Base-by-base conservation (phyloP, 2,888 invertebrate genomes). In the Nemurella pictetii region DNA sequence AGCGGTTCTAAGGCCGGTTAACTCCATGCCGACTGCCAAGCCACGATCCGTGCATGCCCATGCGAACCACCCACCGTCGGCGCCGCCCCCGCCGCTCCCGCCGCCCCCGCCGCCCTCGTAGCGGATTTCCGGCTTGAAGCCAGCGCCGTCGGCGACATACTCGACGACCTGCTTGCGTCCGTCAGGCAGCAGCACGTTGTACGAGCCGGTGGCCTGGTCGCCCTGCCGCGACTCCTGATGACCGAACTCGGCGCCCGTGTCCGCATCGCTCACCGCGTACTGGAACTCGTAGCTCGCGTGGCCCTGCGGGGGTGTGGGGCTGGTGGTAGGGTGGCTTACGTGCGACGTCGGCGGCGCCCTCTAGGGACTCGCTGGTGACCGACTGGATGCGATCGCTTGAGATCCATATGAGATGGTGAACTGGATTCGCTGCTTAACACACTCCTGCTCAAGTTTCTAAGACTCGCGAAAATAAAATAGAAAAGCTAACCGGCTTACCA, bases 81-180 rank as follows among this genome's bases (percentile, higher is more conserved):
- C 81, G 12, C 83, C 87, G 27, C 85, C 85, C 83, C 86, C 87
- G 85, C 87, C 87, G 27, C 87, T n/a, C 85, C 55, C 86, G 20
- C 80, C 84, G 27, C 84, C 84, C 72, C 81, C 81, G 12, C 83
- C 87, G 27, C 85, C 85, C 83, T 87, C 87, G 85, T 87, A 87
- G 27, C 87, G 83, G 82, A 87, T 86, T 83, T 86, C 86, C 12
- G 87, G 87, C 29, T 86, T 84, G 86, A 84, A 87, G 27, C 87
- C 87, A 74, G 72, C 80, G 36, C 85, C 83, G 83, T 87, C 85
- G 55, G 87, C 87, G 55, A 86, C 84, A 82, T 87, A 87, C n/a
- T 86, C 85, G 20, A 87, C 87, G 20, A 87, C 86, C 84, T 87
- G 87, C 55, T 85, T 85, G 20, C 87, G 86, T 26, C 87, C 87